Conservation (phyloP, 2,888 invertebrate species). For the Capitulum mitella region DNA sequence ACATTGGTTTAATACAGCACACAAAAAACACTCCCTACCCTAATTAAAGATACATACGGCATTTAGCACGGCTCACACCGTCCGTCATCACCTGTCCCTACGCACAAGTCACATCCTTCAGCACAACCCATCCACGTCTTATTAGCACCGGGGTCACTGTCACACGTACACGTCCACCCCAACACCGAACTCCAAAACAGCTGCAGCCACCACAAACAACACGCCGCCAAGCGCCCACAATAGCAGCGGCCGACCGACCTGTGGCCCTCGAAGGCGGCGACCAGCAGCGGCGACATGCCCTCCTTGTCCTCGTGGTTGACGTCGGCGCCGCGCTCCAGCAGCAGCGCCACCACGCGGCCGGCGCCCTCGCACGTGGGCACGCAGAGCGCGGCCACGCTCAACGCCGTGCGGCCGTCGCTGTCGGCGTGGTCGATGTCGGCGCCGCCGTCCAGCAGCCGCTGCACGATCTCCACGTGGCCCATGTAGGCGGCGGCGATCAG, state of each 20-base stretch:
- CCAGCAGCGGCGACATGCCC: conserved; percentile 76
- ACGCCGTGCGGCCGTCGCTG: conserved; percentile 54
- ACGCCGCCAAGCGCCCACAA: too few species aligned
- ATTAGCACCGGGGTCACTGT: too few species aligned
- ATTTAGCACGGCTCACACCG: too few species aligned
- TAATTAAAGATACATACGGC: too few species aligned
- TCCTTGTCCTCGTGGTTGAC: conserved; percentile 77
- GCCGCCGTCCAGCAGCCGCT: conserved; percentile 68
- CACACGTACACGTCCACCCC: too few species aligned
- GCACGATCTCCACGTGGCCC: conserved; percentile 88
- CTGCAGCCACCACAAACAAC: too few species aligned
- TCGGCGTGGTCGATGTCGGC: conserved; percentile 63
- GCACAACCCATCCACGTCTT: too few species aligned
- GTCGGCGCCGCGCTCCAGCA: conserved; percentile 72
- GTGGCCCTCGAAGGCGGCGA: conserved; percentile 87
- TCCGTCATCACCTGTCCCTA: too few species aligned
- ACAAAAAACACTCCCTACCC: too few species aligned
- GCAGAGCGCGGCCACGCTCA: conserved; percentile 79
- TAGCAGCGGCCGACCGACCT: conserved; percentile 49
- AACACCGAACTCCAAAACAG: too few species aligned
- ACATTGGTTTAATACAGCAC: too few species aligned
- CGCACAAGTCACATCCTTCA: too few species aligned
- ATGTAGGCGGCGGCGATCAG: conserved; percentile 67
- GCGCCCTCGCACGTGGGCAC: conserved; percentile 61
- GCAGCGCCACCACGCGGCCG: conserved; percentile 50